A percentile compares a stretch with the other conserved stretches of the same genome.
phyloP scores from a whole-genome alignment of 2,888 invertebrate species.

The Eurois occulta region DNA sequence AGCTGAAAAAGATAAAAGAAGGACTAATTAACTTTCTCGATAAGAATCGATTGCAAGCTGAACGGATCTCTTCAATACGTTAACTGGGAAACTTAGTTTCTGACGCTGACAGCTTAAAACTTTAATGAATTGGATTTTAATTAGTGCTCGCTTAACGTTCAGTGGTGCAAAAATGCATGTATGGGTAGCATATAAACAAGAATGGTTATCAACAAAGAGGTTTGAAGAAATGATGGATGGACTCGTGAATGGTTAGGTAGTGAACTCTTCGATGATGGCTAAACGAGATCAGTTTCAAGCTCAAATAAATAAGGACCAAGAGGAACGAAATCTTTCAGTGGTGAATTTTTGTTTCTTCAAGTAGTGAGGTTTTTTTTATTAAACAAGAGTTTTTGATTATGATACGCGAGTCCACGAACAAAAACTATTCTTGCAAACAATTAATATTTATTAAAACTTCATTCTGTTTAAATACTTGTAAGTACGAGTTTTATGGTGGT shows the following conservation, averaged over 20 bases:
- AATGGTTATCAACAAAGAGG: neutral
- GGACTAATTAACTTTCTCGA: conserved; percentile 16
- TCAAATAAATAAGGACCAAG: neutral
- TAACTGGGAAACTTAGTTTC: conserved; percentile 8
- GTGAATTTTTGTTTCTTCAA: neutral
- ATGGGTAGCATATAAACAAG: neutral
- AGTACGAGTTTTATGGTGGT: neutral
- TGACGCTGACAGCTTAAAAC: conserved; percentile 4
- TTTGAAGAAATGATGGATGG: neutral
- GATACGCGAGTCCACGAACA: neutral
- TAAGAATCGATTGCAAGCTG: neutral
- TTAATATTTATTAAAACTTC: neutral
- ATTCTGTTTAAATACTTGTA: neutral
- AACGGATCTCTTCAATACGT: conserved; percentile 18
- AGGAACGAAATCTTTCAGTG: neutral
- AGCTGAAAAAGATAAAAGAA: conserved; percentile 75
- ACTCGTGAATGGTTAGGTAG: neutral
- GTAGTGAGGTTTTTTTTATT: too few species aligned
- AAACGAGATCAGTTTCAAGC: neutral
- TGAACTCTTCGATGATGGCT: neutral
- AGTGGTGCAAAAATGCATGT: neutral
- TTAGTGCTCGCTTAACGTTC: neutral
- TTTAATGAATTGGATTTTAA: conserved; percentile 12
- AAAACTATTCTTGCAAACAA: neutral
- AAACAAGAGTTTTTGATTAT: neutral